phyloP scores from a whole-genome alignment of 2,888 invertebrate species.

The Phorcus lineatus region DNA sequence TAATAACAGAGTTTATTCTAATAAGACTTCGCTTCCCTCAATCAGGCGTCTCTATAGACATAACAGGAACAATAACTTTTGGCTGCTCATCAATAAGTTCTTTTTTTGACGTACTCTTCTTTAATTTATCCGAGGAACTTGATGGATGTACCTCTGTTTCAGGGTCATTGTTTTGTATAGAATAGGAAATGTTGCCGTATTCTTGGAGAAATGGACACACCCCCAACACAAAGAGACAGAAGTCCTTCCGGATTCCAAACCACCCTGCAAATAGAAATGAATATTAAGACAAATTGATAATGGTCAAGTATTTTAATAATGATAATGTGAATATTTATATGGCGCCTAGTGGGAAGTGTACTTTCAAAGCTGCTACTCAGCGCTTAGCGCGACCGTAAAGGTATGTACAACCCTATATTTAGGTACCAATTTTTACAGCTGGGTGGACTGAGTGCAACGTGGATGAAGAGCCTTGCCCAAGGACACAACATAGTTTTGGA shows the following conservation, averaged over 20 bases:
- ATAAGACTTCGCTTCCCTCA: conserved; percentile 29
- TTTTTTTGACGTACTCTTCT: conserved; percentile 42
- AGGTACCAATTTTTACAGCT: too few relatives aligned
- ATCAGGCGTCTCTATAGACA: conserved; percentile 71
- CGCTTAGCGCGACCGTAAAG: too few relatives aligned
- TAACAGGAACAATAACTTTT: conserved; percentile 61
- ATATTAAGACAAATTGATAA: too few relatives aligned
- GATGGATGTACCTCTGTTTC: conserved; percentile 38
- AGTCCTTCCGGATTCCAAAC: conserved; percentile 98
- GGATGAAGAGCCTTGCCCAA: too few relatives aligned
- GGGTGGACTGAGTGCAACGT: too few relatives aligned
- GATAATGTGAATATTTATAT: too few relatives aligned
- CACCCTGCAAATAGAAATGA: conserved; percentile 85
- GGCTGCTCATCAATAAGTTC: conserved; percentile 79
- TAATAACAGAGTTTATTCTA: too few relatives aligned
- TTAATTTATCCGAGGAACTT: conserved; percentile 27
- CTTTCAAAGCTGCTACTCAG: too few relatives aligned
- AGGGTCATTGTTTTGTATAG: conserved; percentile 57
- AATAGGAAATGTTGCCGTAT: conserved; percentile 97
- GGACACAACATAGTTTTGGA: too few relatives aligned
- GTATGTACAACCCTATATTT: too few relatives aligned
- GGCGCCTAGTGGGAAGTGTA: too few relatives aligned
- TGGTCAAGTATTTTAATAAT: too few relatives aligned
- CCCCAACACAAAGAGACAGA: conserved; percentile 96
- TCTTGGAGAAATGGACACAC: conserved; percentile 96